Conservation (phyloP, 2,888 invertebrate species). For the Heterodera filipjevi region DNA sequence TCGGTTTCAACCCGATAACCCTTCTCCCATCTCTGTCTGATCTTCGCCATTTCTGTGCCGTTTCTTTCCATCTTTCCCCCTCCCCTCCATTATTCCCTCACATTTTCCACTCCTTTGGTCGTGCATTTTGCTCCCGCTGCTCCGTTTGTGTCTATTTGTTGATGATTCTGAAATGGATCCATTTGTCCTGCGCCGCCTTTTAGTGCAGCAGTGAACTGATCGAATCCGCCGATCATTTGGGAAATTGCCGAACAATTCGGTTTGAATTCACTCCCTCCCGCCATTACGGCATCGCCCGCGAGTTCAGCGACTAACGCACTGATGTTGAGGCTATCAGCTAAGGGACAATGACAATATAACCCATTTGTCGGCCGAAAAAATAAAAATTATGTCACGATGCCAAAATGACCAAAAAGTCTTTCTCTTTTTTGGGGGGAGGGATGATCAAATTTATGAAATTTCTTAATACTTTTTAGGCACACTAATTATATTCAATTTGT, state of each 20-base stretch:
- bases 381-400: no score
- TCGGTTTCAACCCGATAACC: no score
- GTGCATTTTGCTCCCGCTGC: not conserved
- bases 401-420: no score
- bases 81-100: not conserved
- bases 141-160: not conserved
- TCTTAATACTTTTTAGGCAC: no score
- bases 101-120: not conserved
- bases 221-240: conserved; percentile 7
- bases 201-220: not conserved
- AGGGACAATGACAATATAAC: no score
- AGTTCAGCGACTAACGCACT: conserved; percentile 4
- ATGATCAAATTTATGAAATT: no score
- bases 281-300: not conserved
- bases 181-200: not conserved
- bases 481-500: no score
- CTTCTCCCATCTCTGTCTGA: no score
- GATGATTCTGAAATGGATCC: not conserved
- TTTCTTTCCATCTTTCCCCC: not conserved
- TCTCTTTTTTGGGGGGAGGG: no score
- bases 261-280: not conserved
- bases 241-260: not conserved
- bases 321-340: not conserved
- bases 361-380: no score
- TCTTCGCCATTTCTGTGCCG: no score